These are phyloP conservation scores for Ispidina lecontei DNA, from an alignment of 2,797 vertebrate species.

Conservation along the genomic window DNA sequence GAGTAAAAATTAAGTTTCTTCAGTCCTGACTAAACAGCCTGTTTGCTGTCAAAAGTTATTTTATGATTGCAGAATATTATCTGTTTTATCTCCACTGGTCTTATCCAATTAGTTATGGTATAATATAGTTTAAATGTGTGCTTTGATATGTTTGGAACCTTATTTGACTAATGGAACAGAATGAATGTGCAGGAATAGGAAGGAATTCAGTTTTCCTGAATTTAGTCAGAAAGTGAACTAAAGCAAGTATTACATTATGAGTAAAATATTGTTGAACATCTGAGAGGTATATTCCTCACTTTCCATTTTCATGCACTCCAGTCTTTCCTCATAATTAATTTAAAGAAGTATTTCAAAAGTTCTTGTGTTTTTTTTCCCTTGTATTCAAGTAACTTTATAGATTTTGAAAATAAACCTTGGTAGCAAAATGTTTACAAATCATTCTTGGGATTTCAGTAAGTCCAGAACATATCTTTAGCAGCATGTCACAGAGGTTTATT, in stretches of 20 bases:
- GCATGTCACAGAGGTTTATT: not conserved
- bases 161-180: not conserved
- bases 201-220: not conserved
- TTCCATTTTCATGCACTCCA: not conserved
- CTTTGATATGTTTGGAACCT: not conserved
- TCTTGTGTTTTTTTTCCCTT: not conserved
- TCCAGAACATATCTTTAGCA: not conserved
- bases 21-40: not conserved
- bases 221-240: not conserved
- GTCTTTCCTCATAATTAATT: not conserved
- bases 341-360: not conserved
- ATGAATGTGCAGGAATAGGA: not conserved
- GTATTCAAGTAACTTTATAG: not conserved
- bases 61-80: not conserved
- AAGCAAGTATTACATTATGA: fast-evolving
- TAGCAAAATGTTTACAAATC: not conserved
- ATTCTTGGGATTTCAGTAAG: not conserved
- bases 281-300: not conserved
- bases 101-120: not conserved
- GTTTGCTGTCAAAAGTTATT: not conserved
- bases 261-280: not conserved
- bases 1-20: not conserved
- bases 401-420: not conserved
- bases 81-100: not conserved
- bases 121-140: not conserved